Percentiles rank a stretch among this genome's conserved stretches.
These are phyloP conservation scores for Harpalus rubripes DNA, from an alignment of 2,888 invertebrate genomes.

Conservation along the genomic window DNA sequence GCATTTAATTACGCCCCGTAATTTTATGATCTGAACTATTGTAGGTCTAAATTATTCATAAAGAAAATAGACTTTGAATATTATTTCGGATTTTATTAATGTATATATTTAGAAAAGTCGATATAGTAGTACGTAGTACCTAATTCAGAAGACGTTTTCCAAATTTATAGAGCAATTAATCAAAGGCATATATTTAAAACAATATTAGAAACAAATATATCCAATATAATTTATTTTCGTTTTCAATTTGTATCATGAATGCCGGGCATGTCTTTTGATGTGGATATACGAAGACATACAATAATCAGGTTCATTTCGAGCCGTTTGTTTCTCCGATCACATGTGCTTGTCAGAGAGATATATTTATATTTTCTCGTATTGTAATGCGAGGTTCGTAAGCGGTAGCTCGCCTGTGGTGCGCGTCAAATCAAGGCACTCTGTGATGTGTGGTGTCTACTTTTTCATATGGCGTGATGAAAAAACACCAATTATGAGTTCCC, in stretches of 20 bases:
- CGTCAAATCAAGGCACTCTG: conserved; percentile 48
- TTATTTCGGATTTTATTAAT: no score
- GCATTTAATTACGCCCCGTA: no score
- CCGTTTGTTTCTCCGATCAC: conserved; percentile 7
- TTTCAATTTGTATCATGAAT: not conserved
- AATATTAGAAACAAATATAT: not conserved
- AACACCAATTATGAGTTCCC: conserved; percentile 51
- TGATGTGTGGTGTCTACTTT: conserved; percentile 52
- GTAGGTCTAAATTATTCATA: no score
- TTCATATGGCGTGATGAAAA: conserved; percentile 58
- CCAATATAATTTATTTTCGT: not conserved
- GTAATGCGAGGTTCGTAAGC: conserved; percentile 25
- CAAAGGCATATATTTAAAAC: no score
- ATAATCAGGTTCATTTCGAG: conserved; percentile 5
- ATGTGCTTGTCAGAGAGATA: conserved; percentile 17
- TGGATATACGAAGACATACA: not conserved
- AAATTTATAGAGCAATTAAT: no score
- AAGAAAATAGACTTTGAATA: no score
- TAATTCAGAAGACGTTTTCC: no score
- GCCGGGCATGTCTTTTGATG: not conserved
- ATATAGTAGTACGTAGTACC: no score
- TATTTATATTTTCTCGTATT: conserved; percentile 22
- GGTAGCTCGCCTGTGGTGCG: conserved; percentile 44
- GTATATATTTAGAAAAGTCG: no score
- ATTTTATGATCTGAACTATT: no score